Evolutionary conservation across 2,113 vertebrate species (phyloP), one percentile per base, ranked within the genome.

Genomic region (Corydoras sp.): DNA sequence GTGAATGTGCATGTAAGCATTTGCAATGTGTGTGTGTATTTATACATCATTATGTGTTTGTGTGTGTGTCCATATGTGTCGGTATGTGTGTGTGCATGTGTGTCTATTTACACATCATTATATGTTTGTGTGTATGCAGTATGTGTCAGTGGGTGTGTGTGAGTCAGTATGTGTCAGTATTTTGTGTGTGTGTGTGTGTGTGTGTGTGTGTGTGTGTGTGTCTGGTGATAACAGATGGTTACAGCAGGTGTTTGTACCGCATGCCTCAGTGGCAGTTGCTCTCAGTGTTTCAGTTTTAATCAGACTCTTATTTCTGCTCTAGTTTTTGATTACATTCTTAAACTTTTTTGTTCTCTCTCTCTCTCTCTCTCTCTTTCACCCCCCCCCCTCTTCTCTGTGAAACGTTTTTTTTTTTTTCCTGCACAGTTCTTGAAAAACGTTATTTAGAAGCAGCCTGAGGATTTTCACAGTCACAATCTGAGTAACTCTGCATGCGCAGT

Each of bases 191-290:
- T n/a, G n/a, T n/a, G n/a, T n/a, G n/a, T n/a, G n/a, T n/a, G n/a
- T n/a, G n/a, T n/a, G n/a, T n/a, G n/a, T n/a, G n/a, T n/a, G n/a
- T n/a, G n/a, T n/a, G n/a, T n/a, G n/a, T n/a, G n/a, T n/a, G n/a
- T n/a, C n/a, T n/a, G n/a, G n/a, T 51, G 12, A 29, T 49, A 65
- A 71, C 83, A 83, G 81, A 80, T 86, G 85, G 81, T 75, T 6
- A 3, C 71, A 60, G 69, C 73, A 75, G 81, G 77, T 76, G 74
- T 63, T 31, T n/a, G 29, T n/a, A 59, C 24, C 62, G 60, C 58
- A 67, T 55, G 56, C 43, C 55, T 60, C 60, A 65, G 63, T 76
- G 15, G 18, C 67, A 58, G 11, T 68, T 73, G 55, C 24, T 68
- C 50, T 70, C 69, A 60, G 55, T 69, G 71, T 73, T 62, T 73